Evolutionary conservation across 2,113 vertebrate species (phyloP).

Genomic region (Anarhynchus alexandrinus): DNA sequence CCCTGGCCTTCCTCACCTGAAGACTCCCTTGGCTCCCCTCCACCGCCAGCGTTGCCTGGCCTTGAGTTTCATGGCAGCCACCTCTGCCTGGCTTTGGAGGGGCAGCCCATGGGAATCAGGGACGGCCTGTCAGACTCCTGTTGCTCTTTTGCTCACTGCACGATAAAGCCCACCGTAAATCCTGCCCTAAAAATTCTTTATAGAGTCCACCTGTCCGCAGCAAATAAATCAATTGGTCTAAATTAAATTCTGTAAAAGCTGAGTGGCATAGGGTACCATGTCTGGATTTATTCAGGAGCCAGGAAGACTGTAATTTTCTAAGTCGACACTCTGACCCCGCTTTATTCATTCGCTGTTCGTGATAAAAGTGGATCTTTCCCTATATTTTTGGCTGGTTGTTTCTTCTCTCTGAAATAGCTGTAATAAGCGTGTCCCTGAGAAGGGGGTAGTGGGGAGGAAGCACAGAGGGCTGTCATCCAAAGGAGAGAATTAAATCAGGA

Average conservation of each 20-base stretch:
- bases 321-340: conserved; percentile 73
- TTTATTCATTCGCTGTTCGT: conserved; percentile 50
- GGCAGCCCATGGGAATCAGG: not conserved
- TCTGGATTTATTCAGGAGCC: conserved; percentile 72
- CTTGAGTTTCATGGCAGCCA: not conserved
- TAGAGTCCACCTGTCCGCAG: conserved; percentile 70
- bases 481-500: conserved; percentile 66
- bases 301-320: conserved; percentile 73
- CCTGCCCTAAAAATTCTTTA: conserved; percentile 65
- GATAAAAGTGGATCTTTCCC: conserved; percentile 62
- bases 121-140: not conserved
- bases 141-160: conserved; percentile 11
- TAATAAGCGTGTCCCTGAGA: conserved; percentile 27
- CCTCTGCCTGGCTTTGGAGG: not conserved
- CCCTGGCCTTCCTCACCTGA: not conserved
- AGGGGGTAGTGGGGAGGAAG: not conserved
- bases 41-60: not conserved
- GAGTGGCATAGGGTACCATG: conserved; percentile 49
- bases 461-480: conserved; percentile 15
- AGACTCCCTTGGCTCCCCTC: not conserved
- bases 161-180: conserved; percentile 57
- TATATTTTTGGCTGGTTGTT: conserved; percentile 12
- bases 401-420: conserved; percentile 42
- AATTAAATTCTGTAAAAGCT: conserved; percentile 75
- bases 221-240: conserved; percentile 77